phyloP scores from a whole-genome alignment of 2,888 invertebrate species.

The Trilocha varians region DNA sequence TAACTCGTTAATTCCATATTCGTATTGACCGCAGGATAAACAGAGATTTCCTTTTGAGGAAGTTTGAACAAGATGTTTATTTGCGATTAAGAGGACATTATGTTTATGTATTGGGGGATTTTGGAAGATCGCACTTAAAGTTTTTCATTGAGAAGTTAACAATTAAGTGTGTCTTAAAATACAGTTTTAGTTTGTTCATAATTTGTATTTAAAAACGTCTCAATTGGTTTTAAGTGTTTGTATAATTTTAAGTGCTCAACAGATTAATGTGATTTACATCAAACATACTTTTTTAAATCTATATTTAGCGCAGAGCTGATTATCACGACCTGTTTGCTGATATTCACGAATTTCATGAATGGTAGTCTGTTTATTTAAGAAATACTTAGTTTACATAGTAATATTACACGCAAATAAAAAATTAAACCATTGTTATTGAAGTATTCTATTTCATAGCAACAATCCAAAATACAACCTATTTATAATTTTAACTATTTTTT shows the following conservation, averaged over 20 bases:
- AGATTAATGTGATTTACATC: background rate
- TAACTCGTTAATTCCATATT: constrained; percentile 23
- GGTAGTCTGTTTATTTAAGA: no score
- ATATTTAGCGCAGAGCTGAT: no score
- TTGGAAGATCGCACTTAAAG: background rate
- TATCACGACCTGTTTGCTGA: no score
- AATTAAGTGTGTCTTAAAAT: background rate
- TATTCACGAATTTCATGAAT: no score
- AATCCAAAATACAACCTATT: no score
- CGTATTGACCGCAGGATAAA: background rate
- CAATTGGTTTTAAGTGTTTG: background rate
- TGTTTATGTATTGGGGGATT: background rate
- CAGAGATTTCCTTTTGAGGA: background rate
- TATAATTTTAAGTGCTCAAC: background rate
- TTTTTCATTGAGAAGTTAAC: background rate
- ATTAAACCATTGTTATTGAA: no score
- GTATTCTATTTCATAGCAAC: no score
- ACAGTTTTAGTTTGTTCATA: background rate
- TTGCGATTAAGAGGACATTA: background rate
- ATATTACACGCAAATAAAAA: no score
- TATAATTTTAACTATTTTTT: no score
- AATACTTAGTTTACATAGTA: no score
- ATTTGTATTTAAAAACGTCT: background rate
- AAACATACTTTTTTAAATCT: background rate
- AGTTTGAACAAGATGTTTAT: constrained; percentile 1